Conservation (phyloP, 2,888 invertebrate species). For the Acrobasis suavella region DNA sequence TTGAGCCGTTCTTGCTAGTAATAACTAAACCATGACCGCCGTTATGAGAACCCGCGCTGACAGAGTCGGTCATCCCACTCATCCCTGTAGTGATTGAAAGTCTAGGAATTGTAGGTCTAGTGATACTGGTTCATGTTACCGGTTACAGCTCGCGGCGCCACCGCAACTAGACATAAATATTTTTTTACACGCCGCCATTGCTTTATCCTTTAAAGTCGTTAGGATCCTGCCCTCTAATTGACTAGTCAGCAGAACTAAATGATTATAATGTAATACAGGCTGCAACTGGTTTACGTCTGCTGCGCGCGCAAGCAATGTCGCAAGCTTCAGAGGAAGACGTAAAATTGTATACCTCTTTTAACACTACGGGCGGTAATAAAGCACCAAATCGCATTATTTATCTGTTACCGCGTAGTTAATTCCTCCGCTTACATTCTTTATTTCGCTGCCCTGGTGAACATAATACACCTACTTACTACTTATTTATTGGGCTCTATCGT, state of each 20-base stretch:
- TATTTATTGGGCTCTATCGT: too few species aligned
- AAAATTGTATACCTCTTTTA: too few species aligned
- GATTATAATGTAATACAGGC: too few species aligned
- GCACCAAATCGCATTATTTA: too few species aligned
- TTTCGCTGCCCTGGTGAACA: too few species aligned
- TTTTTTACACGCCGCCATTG: background rate
- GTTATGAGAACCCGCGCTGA: constrained; percentile 37
- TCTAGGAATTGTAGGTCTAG: constrained; percentile 14
- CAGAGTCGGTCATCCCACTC: constrained; percentile 10
- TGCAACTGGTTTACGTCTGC: background rate
- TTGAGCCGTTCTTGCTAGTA: constrained; percentile 58
- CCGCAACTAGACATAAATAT: background rate
- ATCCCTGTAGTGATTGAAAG: constrained; percentile 13
- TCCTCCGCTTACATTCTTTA: too few species aligned
- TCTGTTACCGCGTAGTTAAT: too few species aligned
- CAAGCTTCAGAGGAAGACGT: too few species aligned
- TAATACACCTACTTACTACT: too few species aligned
- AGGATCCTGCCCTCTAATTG: too few species aligned
- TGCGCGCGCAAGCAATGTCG: background rate
- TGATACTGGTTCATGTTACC: constrained; percentile 14
- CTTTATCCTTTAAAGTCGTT: background rate
- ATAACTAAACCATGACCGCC: constrained; percentile 45
- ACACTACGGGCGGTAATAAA: too few species aligned
- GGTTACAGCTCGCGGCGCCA: constrained; percentile 9
- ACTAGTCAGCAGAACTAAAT: too few species aligned